Evolutionary conservation across 2,797 vertebrate genomes (phyloP), one percentile per base, ranked within the genome.

Genomic region (Lophotriccus pileatus): DNA sequence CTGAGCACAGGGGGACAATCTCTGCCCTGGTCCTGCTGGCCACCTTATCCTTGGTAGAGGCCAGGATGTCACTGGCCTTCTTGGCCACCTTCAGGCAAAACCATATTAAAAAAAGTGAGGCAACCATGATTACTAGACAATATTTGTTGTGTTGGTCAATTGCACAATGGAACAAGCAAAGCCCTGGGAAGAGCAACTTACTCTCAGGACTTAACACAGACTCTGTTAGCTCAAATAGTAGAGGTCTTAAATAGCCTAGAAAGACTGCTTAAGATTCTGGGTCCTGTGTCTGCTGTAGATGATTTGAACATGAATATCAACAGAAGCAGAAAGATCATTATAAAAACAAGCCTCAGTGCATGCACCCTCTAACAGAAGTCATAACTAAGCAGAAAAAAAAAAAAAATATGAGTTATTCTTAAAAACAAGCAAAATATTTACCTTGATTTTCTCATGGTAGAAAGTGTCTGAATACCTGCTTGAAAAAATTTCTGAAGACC

Each of bases 1-100:
- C 16, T 9, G 8, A 46, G 16, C 12, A 25, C 3, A 3, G 30
- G 18, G 2, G 23, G 3, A 43, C 1, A 0, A 44, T 44, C 56
- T n/a, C 43, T 24, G 10, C 27, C 49, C 32, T n/a, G 23, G 63
- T 69, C 37, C 43, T 34, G 14, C 56, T 63, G 36, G 24, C 9
- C 24, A 44, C n/a, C 7, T 17, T 22, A 8, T 2, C 22, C 14
- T 25, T 37, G 32, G 22, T 18, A 70, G 8, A 70, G 43, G 28
- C 24, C 44, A 77, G 20, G 17, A 30, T 50, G 56, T 8, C 43
- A 34, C 0, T 43, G 19, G 23, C 28, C 28, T 15, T 44, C 41
- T 27, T 34, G 23, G 24, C 3, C 21, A 88, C 20, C 27, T 67
- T 62, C 20, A 80, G 24, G 22, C 9, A 89, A 82, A 90, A 46